These are phyloP conservation scores for Morpho deidamia DNA, from an alignment of 2,888 invertebrate genomes.

Conservation along the genomic window DNA sequence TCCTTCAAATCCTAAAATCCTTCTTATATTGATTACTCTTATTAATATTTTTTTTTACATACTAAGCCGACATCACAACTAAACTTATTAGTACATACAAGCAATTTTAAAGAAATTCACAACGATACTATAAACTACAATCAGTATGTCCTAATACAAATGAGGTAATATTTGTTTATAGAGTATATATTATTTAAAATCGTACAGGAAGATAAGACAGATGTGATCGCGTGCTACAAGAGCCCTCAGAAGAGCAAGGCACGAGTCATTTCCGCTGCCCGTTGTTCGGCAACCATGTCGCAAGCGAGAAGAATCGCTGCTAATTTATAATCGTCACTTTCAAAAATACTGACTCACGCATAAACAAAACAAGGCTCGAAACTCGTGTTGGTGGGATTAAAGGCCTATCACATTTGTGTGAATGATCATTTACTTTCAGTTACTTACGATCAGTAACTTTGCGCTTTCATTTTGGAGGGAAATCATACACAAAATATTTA, in stretches of 20 bases:
- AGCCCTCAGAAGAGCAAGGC: slow-evolving; percentile 49
- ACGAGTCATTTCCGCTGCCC: slow-evolving; percentile 65
- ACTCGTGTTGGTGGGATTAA: slow-evolving; percentile 28
- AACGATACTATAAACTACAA: too few species aligned
- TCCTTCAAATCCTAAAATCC: too few species aligned
- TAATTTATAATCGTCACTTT: slow-evolving; percentile 71
- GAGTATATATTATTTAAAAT: slow-evolving; percentile 25
- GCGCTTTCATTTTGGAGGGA: background rate
- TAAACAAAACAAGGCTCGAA: slow-evolving; percentile 38
- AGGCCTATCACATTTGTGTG: background rate
- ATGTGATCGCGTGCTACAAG: slow-evolving; percentile 50
- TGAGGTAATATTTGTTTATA: slow-evolving; percentile 3
- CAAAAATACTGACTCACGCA: slow-evolving; percentile 61
- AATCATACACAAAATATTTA: background rate
- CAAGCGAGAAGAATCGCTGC: slow-evolving; percentile 61
- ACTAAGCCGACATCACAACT: too few species aligned
- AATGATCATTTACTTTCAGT: too few species aligned
- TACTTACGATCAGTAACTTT: too few species aligned
- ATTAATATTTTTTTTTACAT: too few species aligned
- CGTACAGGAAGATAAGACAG: slow-evolving; percentile 28
- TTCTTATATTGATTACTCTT: too few species aligned
- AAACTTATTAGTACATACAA: too few species aligned
- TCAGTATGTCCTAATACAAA: background rate
- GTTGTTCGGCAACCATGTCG: slow-evolving; percentile 35
- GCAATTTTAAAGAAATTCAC: too few species aligned